A percentile compares a stretch with the other conserved stretches of the same genome.
These are phyloP conservation scores for Eunapius fragilis DNA, from an alignment of 37 sponge, comb jelly and placozoan species.

Conservation along the genomic window DNA sequence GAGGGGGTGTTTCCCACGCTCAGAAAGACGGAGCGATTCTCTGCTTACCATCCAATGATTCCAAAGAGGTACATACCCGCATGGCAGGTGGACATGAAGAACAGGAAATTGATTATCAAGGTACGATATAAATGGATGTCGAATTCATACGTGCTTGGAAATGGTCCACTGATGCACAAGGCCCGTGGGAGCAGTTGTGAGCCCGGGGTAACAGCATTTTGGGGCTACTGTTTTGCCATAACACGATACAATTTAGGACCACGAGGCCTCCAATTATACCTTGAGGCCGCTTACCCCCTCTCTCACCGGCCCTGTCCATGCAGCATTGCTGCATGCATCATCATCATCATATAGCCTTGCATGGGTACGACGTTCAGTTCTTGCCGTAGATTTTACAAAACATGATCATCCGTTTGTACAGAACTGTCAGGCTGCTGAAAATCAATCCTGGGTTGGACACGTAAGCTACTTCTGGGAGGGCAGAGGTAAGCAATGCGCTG, in stretches of 20 bases:
- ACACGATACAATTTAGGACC: no score
- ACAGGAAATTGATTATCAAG: constrained; percentile 57
- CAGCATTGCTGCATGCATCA: no score
- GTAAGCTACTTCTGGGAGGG: constrained; percentile 55
- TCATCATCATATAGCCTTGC: no score
- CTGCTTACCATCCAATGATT: constrained; percentile 75
- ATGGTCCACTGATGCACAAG: no score
- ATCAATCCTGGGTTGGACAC: constrained; percentile 64
- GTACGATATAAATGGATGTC: constrained; percentile 1
- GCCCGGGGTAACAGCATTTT: no score
- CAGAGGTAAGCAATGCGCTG: constrained; percentile 42
- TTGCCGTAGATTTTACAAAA: no score
- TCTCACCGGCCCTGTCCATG: no score
- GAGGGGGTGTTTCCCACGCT: not conserved
- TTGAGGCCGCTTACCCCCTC: no score
- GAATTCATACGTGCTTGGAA: not conserved
- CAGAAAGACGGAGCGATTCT: constrained; percentile 27
- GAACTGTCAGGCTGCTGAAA: constrained; percentile 32
- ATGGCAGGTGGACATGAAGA: constrained; percentile 89
- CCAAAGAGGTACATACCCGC: constrained; percentile 76
- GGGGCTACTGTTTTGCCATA: no score
- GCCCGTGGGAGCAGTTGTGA: no score
- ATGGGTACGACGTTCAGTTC: no score
- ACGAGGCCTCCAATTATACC: no score
- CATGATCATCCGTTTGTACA: constrained; percentile 13